A percentile compares a stretch with the other conserved stretches of the same genome.
These are phyloP conservation scores for Acholoe squamosa DNA, from an alignment of 2,888 invertebrate species.

Conservation along the genomic window DNA sequence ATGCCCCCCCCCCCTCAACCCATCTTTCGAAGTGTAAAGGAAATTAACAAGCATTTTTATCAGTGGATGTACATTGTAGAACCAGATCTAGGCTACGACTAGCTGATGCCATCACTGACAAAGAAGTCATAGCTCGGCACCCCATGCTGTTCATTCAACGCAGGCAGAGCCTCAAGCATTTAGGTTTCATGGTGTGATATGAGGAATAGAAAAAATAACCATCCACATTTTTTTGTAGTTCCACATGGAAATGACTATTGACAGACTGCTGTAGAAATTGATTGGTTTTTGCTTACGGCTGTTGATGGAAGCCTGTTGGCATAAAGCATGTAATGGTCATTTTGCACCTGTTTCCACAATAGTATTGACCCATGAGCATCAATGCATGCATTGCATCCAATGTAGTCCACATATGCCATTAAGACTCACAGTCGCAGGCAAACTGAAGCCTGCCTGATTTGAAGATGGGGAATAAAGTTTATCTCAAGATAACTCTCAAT, in stretches of 20 bases:
- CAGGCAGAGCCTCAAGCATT: neutral
- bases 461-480: no score
- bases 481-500: no score
- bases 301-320: neutral
- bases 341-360: slow-evolving; percentile 6
- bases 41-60: no score
- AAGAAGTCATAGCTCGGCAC: neutral
- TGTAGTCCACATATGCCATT: no score
- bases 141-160: neutral
- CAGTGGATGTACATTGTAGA: no score
- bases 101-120: neutral
- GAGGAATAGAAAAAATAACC: neutral
- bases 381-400: no score
- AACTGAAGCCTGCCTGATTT: no score
- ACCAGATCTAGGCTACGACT: neutral
- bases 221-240: neutral
- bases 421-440: no score
- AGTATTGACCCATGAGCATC: neutral
- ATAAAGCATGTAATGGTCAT: slow-evolving; percentile 14
- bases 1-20: no score
- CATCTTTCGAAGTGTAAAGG: no score
- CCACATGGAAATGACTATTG: neutral
- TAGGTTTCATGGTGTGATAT: neutral
- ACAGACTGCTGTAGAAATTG: neutral
- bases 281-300: neutral